These are phyloP conservation scores for Empis livida DNA, from an alignment of 2,888 invertebrate genomes.

Conservation along the genomic window DNA sequence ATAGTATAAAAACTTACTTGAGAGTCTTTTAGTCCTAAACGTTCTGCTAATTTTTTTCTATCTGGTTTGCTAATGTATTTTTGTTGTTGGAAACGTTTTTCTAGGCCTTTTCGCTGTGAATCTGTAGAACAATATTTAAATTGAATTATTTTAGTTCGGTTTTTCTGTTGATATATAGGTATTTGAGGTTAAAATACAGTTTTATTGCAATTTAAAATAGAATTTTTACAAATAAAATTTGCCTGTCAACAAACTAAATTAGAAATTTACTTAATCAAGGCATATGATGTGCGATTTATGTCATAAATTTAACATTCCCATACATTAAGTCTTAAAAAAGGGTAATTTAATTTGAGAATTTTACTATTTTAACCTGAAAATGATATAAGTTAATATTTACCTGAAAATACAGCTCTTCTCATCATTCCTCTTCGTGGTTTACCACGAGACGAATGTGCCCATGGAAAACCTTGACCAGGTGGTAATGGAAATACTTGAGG, in stretches of 20 bases:
- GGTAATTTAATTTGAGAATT: too few relatives aligned
- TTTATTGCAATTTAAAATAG: too few relatives aligned
- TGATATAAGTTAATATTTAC: conserved; percentile 19
- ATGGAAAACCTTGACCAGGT: conserved; percentile 56
- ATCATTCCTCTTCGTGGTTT: conserved; percentile 95
- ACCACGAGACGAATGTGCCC: conserved; percentile 83
- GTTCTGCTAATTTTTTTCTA: conserved; percentile 91
- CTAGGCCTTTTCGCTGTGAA: conserved; percentile 87
- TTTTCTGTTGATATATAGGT: too few relatives aligned
- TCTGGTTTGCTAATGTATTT: conserved; percentile 99
- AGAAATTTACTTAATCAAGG: too few relatives aligned
- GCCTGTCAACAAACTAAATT: too few relatives aligned
- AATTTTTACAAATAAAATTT: too few relatives aligned
- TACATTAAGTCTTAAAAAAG: too few relatives aligned
- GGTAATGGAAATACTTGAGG: conserved; percentile 49
- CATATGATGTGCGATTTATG: too few relatives aligned
- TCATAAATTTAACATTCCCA: too few relatives aligned
- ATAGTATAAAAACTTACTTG: conserved; percentile 77
- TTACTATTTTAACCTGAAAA: background rate
- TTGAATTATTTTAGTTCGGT: too few relatives aligned
- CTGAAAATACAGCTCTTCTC: conserved; percentile 88
- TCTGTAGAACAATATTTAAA: conserved; percentile 41
- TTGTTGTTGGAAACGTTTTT: conserved; percentile 90
- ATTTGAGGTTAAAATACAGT: too few relatives aligned
- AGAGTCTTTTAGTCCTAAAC: conserved; percentile 90